Conservation (phyloP, 2,888 invertebrate species). For the Acanthopleura granulata region DNA sequence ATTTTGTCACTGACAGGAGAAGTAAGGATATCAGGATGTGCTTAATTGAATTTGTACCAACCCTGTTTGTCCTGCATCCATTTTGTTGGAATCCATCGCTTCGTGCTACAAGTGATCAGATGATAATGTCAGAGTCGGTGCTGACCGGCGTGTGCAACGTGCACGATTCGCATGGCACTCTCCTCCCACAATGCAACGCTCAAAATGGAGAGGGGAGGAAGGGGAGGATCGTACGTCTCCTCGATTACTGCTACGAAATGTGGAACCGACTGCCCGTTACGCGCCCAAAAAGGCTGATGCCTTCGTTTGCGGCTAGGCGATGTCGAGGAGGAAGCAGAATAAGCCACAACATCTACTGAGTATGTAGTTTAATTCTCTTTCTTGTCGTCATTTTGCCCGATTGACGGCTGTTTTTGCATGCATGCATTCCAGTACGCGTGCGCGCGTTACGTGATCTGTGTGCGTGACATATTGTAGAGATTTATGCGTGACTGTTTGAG, state of each 20-base stretch:
- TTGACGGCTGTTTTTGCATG: conserved; percentile 44
- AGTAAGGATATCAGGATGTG: too few species aligned
- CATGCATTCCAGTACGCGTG: conserved; percentile 59
- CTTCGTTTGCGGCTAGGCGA: not conserved
- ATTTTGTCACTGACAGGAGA: too few species aligned
- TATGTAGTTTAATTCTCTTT: conserved; percentile 8
- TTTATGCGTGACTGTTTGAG: conserved; percentile 24
- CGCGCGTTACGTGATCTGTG: conserved; percentile 44
- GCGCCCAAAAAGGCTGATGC: conserved; percentile 31
- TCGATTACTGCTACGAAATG: conserved; percentile 41
- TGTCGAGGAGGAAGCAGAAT: conserved; percentile 53
- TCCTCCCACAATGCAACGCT: conserved; percentile 53
- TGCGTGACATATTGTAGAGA: conserved; percentile 32
- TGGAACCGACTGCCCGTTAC: conserved; percentile 30
- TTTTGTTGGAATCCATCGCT: too few species aligned
- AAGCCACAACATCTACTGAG: conserved; percentile 51
- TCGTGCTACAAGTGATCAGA: too few species aligned
- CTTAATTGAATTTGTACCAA: too few species aligned
- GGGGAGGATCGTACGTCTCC: conserved; percentile 46
- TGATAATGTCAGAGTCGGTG: too few species aligned
- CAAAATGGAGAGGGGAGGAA: conserved; percentile 53
- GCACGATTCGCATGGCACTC: conserved; percentile 5
- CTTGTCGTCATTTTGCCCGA: not conserved
- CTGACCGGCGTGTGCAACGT: conserved; percentile 24
- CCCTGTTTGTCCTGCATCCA: too few species aligned